Base-by-base conservation (phyloP, 2,797 vertebrate species). In the Cirrhinus molitorella region DNA sequence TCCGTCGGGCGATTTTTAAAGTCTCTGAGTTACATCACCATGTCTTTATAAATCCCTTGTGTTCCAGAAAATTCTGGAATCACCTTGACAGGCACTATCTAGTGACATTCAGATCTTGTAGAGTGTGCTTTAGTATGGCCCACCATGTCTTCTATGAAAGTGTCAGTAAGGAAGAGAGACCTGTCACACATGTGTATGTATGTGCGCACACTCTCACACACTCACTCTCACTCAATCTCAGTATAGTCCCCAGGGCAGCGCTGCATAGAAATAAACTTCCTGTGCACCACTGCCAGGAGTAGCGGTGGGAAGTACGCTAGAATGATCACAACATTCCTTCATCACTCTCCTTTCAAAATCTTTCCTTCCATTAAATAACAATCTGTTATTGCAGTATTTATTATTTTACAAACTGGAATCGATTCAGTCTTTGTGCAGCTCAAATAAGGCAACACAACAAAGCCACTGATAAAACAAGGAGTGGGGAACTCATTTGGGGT, bases 101-200 rank as follows among this genome's bases (percentile, higher is more conserved):
- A 76, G 83, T 88, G 78, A 81, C 82, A 79, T 83, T 86, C 71
- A 66, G 74, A 75, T 85, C 6, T 53, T 31, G 57, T 66, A 23
- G 19, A n/a, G 37, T 12, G 37, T 53, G 21, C 23, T 89, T 85
- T 55, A n/a, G 17, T 68, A 63, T 77, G 21, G 8, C 28, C 71
- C 19, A 34, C 71, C 43, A 53, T 83, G 34, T 65, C 28, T 66
- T 67, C 37, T 47, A 47, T 68, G 31, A 53, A 55, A 49, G 61
- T 59, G 63, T 78, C 67, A 73, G 47, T 57, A n/a, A 80, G 55
- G n/a, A 49, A 59, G 63, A 71, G 55, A 72, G 70, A 49, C 40
- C 23, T 66, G 31, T 68, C 76, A 49, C 19, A 75, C 47, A 53
- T 16, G 45, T 43, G 19, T 40, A 9, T 14, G n/a, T 73, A 8